Base-by-base conservation (phyloP, 2,888 invertebrate genomes). In the Lydus trimaculatus region DNA sequence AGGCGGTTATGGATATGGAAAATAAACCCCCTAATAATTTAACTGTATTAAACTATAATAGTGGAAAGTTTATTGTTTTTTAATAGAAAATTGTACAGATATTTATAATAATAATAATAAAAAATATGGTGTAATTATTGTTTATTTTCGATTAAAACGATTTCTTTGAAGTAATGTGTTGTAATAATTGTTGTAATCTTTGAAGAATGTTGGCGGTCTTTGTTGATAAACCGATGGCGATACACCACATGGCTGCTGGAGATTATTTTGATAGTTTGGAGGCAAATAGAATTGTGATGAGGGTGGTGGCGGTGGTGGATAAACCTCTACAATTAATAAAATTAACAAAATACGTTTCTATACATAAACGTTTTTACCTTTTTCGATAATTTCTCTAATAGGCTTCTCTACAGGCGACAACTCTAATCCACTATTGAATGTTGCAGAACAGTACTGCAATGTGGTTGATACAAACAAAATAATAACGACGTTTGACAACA, bases 1-100 rank as follows among this genome's bases (percentile, higher is more conserved):
- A 11, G 67, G 67, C 23, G 66, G 66, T 15, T 63, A 43, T 60
- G 66, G 65, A 7, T n/a, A 33, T 36, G 43, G 43, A 1, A 48
- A 48, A 48, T 48, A 48, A 48, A 15, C 39, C 3, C 39, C 13
- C 6, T 39, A n/a, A 4, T 39, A 6, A n/a, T 4, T 33, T n/a
- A 4, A 3, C 11, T 39, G 5, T 39, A 39, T 33, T 7, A 33
- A 33, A 33, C 28, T 33, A 33, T 33, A 39, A n/a, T n/a, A n/a
- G n/a, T n/a, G n/a, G n/a, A n/a, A n/a, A n/a, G n/a, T n/a, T n/a
- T n/a, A n/a, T n/a, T n/a, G n/a, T n/a, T n/a, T n/a, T n/a, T n/a
- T n/a, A 31, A 8, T 31, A 5, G 0, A 17, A 20, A 20, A 11
- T 20, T 48, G 48, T 48, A 48, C 48, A 48, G n/a, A 20, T 48